Evolutionary conservation across 2,797 vertebrate genomes (phyloP), one percentile per base, ranked within the genome.

Genomic region (Trematomus bernacchii): DNA sequence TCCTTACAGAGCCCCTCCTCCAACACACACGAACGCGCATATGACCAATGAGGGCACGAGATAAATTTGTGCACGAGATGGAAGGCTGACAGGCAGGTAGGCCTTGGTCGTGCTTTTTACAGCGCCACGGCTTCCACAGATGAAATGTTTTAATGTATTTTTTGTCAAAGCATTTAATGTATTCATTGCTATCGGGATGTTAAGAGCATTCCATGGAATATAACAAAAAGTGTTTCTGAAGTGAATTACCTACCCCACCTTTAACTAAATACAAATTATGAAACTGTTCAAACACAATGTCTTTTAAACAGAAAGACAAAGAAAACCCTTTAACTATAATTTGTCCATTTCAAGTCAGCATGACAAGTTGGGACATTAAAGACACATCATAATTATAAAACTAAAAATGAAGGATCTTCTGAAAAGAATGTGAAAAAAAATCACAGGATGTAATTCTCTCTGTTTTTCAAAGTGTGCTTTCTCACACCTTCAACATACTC

Each of bases 401-500:
- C 50, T 0, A 19, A 51, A 54, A 77, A 71, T 33, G 8, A 73
- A 27, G 12, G 46, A 66, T 67, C 54, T 68, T 66, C 14, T 43
- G 43, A 40, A 65, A n/a, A 73, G 42, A 33, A 63, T 53, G 2
- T 62, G 27, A 69, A 37, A 73, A 57, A 71, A 33, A 27, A 27
- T 27, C 42, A 67, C 57, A 74, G 37, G 60, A 67, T 51, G 15
- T 54, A 71, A 58, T 77, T 51, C 73, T 66, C 42, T 68, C 72
- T 10, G 27, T 83, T 78, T 75, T 50, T 16, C 23, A 14, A 72
- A 74, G 52, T 80, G 74, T 62, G 66, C 79, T 16, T 83, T 74
- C 48, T 91, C 77, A 73, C 87, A 85, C 79, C 69, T 83, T 76
- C 74, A 70, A 42, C 77, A 71, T 73, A 76, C 47, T 72, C 65